Conservation (phyloP, 2,113 vertebrate genomes). For the Collichthys lucidus region DNA sequence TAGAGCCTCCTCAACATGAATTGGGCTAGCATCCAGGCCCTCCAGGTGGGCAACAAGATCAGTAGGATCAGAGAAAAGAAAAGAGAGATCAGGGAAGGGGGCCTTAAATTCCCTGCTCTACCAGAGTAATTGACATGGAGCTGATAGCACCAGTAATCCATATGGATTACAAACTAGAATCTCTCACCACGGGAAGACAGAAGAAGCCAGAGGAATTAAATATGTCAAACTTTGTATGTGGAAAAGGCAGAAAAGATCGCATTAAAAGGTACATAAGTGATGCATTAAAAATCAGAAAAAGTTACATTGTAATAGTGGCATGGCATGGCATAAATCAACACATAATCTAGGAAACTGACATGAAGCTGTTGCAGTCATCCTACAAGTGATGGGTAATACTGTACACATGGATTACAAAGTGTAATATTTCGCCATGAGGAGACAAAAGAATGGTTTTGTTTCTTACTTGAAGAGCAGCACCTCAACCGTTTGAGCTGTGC, state of each 20-base stretch:
- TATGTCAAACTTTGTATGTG: background rate
- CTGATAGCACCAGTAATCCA: background rate
- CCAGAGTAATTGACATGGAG: background rate
- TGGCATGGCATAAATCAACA: background rate
- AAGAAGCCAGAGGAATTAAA: background rate
- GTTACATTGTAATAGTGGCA: background rate
- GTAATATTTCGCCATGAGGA: too few relatives aligned
- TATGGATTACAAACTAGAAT: background rate
- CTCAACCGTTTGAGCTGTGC: too few relatives aligned
- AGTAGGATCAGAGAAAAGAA: background rate
- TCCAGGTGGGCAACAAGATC: constrained; percentile 1
- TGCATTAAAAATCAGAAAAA: background rate
- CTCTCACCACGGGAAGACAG: background rate
- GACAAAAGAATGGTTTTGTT: too few relatives aligned
- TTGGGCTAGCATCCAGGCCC: background rate
- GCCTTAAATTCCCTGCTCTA: background rate
- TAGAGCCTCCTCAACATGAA: background rate
- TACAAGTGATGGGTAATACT: too few relatives aligned
- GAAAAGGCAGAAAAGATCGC: background rate
- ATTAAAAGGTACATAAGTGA: background rate
- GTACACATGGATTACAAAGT: too few relatives aligned
- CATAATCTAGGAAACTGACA: background rate
- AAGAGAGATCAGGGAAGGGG: background rate
- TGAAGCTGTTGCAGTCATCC: background rate
- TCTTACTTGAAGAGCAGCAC: too few relatives aligned